phyloP scores from a whole-genome alignment of 2,113 vertebrate species.

The Dromas ardeola region DNA sequence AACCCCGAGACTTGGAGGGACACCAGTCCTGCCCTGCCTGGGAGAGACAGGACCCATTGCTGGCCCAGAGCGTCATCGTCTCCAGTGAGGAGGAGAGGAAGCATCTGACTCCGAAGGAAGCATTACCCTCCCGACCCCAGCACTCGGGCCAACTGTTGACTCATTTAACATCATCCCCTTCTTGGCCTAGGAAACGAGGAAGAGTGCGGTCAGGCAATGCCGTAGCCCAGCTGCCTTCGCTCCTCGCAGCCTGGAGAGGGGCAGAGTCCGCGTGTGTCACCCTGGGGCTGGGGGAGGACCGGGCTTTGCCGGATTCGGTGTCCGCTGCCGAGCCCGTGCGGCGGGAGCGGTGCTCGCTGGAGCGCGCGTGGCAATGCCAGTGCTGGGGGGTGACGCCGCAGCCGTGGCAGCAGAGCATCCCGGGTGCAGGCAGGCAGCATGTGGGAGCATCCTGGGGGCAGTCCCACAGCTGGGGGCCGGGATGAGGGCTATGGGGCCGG shows the following conservation, averaged over 20 bases:
- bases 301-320: background rate
- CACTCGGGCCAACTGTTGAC: background rate
- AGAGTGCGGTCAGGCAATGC: background rate
- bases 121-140: background rate
- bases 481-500: background rate
- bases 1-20: background rate
- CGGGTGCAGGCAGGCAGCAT: rapidly evolving
- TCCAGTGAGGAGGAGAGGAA: background rate
- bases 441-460: background rate
- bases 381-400: rapidly evolving
- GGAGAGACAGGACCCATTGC: background rate
- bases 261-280: rapidly evolving
- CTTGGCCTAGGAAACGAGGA: background rate
- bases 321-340: background rate
- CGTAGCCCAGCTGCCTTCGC: background rate
- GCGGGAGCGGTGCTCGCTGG: rapidly evolving
- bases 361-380: rapidly evolving
- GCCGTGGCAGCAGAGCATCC: background rate
- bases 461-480: background rate
- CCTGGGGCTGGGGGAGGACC: rapidly evolving
- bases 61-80: background rate
- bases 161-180: background rate
- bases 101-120: background rate
- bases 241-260: background rate
- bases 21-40: rapidly evolving